Base-by-base conservation (phyloP, 2,113 vertebrate genomes). In the Forbesichthys papilliferus region DNA sequence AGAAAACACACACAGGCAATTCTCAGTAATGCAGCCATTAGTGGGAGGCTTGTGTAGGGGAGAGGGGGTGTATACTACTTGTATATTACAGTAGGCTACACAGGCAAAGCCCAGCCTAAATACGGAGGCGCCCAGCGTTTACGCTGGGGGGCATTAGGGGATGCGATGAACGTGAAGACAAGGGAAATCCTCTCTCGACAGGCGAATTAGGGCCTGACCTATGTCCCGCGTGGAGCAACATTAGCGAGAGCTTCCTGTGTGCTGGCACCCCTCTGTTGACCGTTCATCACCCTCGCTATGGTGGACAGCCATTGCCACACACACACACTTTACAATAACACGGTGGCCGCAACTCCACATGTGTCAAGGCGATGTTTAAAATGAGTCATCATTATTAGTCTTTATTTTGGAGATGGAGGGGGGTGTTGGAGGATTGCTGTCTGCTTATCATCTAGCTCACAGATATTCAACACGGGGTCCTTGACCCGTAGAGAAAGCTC, bases 341-440 rank as follows among this genome's bases (percentile, higher is more conserved):
- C 66, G 16, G 79, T 81, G 82, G 79, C 73, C 88, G 86, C 79
- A 89, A 91, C 93, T 88, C 79, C 92, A 92, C 92, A 94, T 95
- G 93, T 94, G 94, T 95, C 95, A 94, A 82, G 88, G 80, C 90
- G 92, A 90, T 95, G 95, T 96, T 96, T 96, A 95, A 95, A 95
- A 95, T 75, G 68, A 76, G 91, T 91, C 93, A 93, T 93, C 93
- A 93, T 96, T 96, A 96, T 96, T 94, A 95, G 91, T 93, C 94
- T 94, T 92, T 95, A 94, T 95, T 95, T 76, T 82, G 74, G 71
- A 81, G 80, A 77, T 78, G 68, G 77, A 80, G 65, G 71, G 71
- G 77, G 63, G 77, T 36, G 60, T 34, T 42, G 20, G 47, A 36
- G 60, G 16, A 85, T 91, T 89, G 88, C 81, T 90, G 90, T 95